phyloP scores from a whole-genome alignment of 2,888 invertebrate species.

The Napeogenes sylphis region DNA sequence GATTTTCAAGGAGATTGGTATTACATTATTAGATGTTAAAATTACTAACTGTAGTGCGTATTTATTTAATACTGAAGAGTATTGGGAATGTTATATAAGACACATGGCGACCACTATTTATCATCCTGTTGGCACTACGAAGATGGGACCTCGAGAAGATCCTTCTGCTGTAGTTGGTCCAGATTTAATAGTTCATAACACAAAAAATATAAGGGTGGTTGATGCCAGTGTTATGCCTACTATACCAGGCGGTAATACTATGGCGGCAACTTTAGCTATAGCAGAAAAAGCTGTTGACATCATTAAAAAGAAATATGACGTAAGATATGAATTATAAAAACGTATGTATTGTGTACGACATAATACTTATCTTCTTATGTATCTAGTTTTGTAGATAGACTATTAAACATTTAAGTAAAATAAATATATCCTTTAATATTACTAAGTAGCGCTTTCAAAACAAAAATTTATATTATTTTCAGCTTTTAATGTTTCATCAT shows the following conservation, averaged over 20 bases:
- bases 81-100: conserved; percentile 78
- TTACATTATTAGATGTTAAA: conserved; percentile 47
- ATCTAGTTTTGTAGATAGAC: no score
- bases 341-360: background rate
- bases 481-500: no score
- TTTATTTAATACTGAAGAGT: conserved; percentile 54
- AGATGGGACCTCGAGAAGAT: conserved; percentile 79
- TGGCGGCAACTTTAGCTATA: conserved; percentile 73
- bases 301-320: conserved; percentile 48
- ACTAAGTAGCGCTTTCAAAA: no score
- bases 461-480: no score
- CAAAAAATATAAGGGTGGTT: conserved; percentile 70
- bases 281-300: conserved; percentile 70
- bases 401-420: no score
- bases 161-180: conserved; percentile 70
- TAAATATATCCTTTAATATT: no score
- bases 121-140: conserved; percentile 83
- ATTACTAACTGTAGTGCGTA: conserved; percentile 51
- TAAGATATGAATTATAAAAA: conserved; percentile 43
- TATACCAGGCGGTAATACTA: conserved; percentile 76
- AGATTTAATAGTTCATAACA: conserved; percentile 71
- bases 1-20: conserved; percentile 51
- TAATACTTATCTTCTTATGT: no score
- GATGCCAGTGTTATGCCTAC: conserved; percentile 75
- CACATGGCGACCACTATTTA: conserved; percentile 77